These are phyloP conservation scores for Stratiolaelaps scimitus DNA, from an alignment of 1,140 invertebrate species.

Conservation along the genomic window DNA sequence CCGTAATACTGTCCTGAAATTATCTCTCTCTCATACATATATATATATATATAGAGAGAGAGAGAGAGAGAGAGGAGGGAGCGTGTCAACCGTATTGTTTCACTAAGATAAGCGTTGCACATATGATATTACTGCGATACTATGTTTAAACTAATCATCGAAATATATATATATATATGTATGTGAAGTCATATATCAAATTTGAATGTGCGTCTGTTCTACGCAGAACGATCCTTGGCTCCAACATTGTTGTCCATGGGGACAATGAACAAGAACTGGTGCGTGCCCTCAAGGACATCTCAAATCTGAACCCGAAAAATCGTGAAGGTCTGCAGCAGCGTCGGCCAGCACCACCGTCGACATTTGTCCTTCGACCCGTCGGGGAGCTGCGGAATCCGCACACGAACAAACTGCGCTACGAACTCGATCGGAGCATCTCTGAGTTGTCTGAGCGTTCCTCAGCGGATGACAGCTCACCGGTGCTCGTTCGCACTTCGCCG, in stretches of 20 bases:
- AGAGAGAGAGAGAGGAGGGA: too few relatives aligned
- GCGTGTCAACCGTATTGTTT: too few relatives aligned
- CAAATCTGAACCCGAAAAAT: constrained; percentile 23
- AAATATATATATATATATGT: too few relatives aligned
- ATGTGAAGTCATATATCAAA: too few relatives aligned
- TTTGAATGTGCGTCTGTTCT: too few relatives aligned
- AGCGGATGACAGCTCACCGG: background rate
- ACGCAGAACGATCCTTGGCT: constrained; percentile 1
- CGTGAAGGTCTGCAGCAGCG: constrained; percentile 13
- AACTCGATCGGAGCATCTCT: background rate
- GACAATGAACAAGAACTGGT: constrained; percentile 15
- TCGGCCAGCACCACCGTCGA: background rate
- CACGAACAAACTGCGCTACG: background rate
- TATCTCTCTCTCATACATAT: too few relatives aligned
- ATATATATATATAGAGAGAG: too few relatives aligned
- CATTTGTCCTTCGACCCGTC: background rate
- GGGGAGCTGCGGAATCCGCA: constrained; percentile 12
- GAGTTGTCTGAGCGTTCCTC: constrained; percentile 3
- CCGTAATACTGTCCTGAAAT: too few relatives aligned
- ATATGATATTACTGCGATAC: too few relatives aligned
- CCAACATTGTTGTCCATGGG: constrained; percentile 14
- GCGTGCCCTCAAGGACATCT: constrained; percentile 14
- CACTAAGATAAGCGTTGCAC: too few relatives aligned
- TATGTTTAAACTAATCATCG: too few relatives aligned
- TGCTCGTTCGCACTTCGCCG: too few relatives aligned